Evolutionary conservation across 2,888 invertebrate genomes (phyloP).

Genomic region (Biston stratarius): DNA sequence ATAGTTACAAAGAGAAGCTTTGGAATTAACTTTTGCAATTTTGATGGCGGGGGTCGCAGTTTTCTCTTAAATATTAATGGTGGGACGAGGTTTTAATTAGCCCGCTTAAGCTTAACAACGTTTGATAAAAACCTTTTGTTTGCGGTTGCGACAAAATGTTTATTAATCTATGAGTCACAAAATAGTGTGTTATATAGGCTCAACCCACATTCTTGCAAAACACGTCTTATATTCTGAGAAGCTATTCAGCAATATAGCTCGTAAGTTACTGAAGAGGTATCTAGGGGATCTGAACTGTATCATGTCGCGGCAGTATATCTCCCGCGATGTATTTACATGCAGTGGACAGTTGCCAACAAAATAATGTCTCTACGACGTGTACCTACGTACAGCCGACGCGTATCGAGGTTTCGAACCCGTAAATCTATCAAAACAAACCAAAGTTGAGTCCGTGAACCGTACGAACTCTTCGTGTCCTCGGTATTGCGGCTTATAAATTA

Average conservation of each 20-base stretch:
- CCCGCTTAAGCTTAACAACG: slow-evolving; percentile 23
- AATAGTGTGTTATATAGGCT: slow-evolving; percentile 13
- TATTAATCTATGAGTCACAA: slow-evolving; percentile 14
- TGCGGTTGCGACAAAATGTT: slow-evolving; percentile 6
- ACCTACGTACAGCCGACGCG: slow-evolving; percentile 46
- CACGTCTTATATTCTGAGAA: slow-evolving; percentile 28
- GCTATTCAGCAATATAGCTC: slow-evolving; percentile 26
- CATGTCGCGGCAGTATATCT: slow-evolving; percentile 58
- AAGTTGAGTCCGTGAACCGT: slow-evolving; percentile 61
- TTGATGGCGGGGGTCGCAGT: slow-evolving; percentile 50
- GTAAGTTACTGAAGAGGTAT: slow-evolving; percentile 33
- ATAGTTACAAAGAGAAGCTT: slow-evolving; percentile 50
- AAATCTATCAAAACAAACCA: slow-evolving; percentile 64
- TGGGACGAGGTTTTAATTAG: slow-evolving; percentile 32
- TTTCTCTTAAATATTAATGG: slow-evolving; percentile 36
- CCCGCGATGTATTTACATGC: slow-evolving; percentile 55
- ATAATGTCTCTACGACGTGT: slow-evolving; percentile 46
- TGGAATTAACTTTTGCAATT: slow-evolving; percentile 59
- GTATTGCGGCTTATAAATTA: slow-evolving; percentile 72
- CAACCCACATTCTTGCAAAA: slow-evolving; percentile 25
- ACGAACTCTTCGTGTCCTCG: slow-evolving; percentile 57
- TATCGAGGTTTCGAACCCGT: slow-evolving; percentile 60
- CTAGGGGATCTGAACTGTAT: slow-evolving; percentile 50
- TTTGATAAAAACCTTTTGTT: slow-evolving; percentile 23
- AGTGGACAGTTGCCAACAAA: slow-evolving; percentile 56